These are phyloP conservation scores for Digitonthophagus gazella DNA, from an alignment of 2,888 invertebrate species.

Conservation along the genomic window DNA sequence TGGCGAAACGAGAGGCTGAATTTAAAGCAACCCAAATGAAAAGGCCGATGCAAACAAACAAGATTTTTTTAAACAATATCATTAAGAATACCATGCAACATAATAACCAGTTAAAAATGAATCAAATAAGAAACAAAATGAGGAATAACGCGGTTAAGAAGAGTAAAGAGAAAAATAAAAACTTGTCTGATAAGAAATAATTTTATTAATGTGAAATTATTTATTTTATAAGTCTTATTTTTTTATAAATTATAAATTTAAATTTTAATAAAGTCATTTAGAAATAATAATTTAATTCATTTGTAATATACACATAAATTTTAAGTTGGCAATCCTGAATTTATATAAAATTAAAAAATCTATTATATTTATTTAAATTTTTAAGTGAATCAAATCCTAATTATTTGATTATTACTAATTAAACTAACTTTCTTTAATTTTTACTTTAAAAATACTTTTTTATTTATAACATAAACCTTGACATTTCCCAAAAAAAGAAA, in stretches of 20 bases:
- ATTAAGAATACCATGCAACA: conserved; percentile 20
- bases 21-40: conserved; percentile 27
- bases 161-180: not conserved
- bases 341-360: too few species aligned
- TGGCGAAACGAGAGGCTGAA: conserved; percentile 26
- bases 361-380: too few species aligned
- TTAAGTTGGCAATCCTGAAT: too few species aligned
- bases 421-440: too few species aligned
- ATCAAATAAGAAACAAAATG: conserved; percentile 7
- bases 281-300: too few species aligned
- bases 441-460: too few species aligned
- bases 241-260: too few species aligned
- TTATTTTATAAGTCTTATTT: not conserved
- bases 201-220: not conserved
- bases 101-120: conserved; percentile 21
- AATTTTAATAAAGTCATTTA: too few species aligned
- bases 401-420: too few species aligned
- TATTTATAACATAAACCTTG: not conserved
- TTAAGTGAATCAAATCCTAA: too few species aligned
- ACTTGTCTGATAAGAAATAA: not conserved
- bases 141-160: not conserved
- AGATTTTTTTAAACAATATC: conserved; percentile 24
- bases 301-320: too few species aligned
- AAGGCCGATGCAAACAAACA: conserved; percentile 25
- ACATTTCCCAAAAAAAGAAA: not conserved